Conservation (phyloP, 2,888 invertebrate species). For the Leptothorax acervorum region DNA sequence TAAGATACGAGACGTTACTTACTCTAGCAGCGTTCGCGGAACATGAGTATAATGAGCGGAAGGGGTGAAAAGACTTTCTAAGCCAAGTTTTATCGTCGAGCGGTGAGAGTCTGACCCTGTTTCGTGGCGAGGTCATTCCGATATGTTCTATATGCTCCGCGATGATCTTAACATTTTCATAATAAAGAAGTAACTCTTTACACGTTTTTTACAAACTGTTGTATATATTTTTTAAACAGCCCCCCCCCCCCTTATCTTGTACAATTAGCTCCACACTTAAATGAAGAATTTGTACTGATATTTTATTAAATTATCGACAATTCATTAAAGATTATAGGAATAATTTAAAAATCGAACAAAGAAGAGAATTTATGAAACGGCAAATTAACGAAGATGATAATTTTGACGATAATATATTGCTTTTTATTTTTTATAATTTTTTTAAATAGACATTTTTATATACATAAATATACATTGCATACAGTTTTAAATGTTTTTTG, state of each 20-base stretch:
- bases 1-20: conserved; percentile 30
- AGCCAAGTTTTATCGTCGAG: conserved; percentile 72
- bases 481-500: background rate
- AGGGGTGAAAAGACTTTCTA: conserved; percentile 76
- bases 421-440: background rate
- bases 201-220: background rate
- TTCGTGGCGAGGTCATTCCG: conserved; percentile 66
- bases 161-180: conserved; percentile 20
- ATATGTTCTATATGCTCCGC: conserved; percentile 36
- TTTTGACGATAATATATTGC: background rate
- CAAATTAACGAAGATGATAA: background rate
- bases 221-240: background rate
- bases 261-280: background rate
- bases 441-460: background rate
- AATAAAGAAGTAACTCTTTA: background rate
- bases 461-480: background rate
- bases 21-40: conserved; percentile 24
- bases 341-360: background rate
- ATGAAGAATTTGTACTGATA: background rate
- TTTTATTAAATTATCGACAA: background rate
- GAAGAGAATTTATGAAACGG: background rate
- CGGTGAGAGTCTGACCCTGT: conserved; percentile 76
- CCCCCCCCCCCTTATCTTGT: background rate
- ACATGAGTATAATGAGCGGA: conserved; percentile 62
- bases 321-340: background rate